These are phyloP conservation scores for Coleophora flavipennella DNA, from an alignment of 2,888 invertebrate species.

Conservation along the genomic window DNA sequence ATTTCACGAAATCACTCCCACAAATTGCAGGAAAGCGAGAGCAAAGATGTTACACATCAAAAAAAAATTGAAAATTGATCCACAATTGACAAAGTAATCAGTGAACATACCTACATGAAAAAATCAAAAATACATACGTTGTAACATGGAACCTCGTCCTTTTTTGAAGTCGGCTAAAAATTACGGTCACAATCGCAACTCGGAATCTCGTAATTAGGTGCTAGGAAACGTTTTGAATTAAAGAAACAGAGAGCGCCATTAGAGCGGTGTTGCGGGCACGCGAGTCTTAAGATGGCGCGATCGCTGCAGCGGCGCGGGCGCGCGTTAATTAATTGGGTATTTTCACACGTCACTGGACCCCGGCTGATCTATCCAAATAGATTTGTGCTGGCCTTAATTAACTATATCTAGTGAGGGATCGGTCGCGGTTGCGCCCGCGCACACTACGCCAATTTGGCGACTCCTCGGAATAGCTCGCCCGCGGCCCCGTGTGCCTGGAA, in stretches of 20 bases:
- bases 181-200: neutral
- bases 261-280: constrained; percentile 35
- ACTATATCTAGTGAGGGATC: constrained; percentile 50
- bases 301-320: constrained; percentile 41
- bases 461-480: constrained; percentile 18
- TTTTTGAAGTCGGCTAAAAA: too few relatives aligned
- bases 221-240: constrained; percentile 15
- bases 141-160: too few relatives aligned
- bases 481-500: constrained; percentile 25
- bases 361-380: constrained; percentile 68
- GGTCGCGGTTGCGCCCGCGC: constrained; percentile 62
- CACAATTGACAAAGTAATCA: too few relatives aligned
- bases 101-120: too few relatives aligned
- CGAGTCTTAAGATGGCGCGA: constrained; percentile 44
- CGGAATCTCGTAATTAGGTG: constrained; percentile 4
- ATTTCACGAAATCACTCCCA: too few relatives aligned
- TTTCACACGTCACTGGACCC: constrained; percentile 68
- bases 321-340: constrained; percentile 72
- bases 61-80: too few relatives aligned
- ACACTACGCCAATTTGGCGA: constrained; percentile 68
- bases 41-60: too few relatives aligned
- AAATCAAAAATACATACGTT: too few relatives aligned
- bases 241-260: constrained; percentile 35
- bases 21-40: too few relatives aligned
- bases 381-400: constrained; percentile 69